Base-by-base conservation (phyloP, 2,113 vertebrate genomes). In the Corythaeola cristata region DNA sequence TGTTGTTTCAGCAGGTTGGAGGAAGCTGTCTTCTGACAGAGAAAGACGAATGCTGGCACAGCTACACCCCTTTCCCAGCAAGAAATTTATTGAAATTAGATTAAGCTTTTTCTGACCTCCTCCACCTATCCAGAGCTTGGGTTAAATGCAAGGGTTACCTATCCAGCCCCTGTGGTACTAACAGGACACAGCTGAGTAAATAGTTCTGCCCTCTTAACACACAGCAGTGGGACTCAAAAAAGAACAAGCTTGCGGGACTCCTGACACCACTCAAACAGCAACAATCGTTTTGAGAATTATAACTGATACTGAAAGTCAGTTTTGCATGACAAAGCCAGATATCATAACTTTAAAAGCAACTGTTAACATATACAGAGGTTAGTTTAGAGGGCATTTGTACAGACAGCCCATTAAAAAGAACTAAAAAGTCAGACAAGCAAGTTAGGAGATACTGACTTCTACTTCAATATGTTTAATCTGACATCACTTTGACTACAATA, bases 31-130 rank as follows among this genome's bases (percentile, higher is more conserved):
- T 91, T 75, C 66, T 76, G 19, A 26, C 45, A 82, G 35, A 89
- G 66, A 69, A 89, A 82, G 73, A 79, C 56, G 93, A 89, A 96
- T 68, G 50, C 58, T 66, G 79, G 49, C 56, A 87, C 33, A 93
- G 47, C 58, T 82, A 88, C 26, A 63, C 32, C 37, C 35, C 28
- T 71, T 88, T 73, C 71, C 84, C 63, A 8, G 28, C 53, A 89
- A 82, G 50, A 41, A 69, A 87, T 92, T 96, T 87, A 91, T 87
- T 76, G 94, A 85, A 82, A 91, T 87, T 90, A 92, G 58, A 88
- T 88, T 69, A 88, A 76, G 69, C 20, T 88, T 86, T 90, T 90
- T 75, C 88, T 92, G 83, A 92, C 60, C 80, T 90, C 33, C 55
- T 90, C 12, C n/a, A 81, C 39, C 53, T 80, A 77, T 9, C 44